phyloP scores from a whole-genome alignment of 2,888 invertebrate genomes.

The Leptinotarsa tumamoca region DNA sequence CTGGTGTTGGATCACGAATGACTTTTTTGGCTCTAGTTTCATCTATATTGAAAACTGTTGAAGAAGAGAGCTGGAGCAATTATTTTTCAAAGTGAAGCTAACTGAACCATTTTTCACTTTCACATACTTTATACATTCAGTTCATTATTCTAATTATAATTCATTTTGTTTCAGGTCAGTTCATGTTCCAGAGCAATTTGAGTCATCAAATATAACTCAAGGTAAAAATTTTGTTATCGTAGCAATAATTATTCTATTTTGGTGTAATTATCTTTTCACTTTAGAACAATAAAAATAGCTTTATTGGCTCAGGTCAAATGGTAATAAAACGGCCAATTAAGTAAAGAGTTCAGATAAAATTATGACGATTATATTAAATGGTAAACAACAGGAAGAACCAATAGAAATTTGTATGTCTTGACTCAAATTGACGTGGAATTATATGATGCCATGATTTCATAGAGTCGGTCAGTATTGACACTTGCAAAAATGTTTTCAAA shows the following conservation, averaged over 20 bases:
- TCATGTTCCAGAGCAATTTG: constrained; percentile 46
- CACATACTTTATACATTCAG: background rate
- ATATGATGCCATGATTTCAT: constrained; percentile 1
- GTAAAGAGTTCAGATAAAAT: constrained; percentile 47
- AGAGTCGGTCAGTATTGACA: background rate
- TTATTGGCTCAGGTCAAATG: constrained; percentile 55
- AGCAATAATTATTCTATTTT: constrained; percentile 36
- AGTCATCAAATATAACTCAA: constrained; percentile 44
- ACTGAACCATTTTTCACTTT: background rate
- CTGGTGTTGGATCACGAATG: too few relatives aligned
- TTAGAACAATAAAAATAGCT: constrained; percentile 42
- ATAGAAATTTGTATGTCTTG: constrained; percentile 60
- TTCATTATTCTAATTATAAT: background rate
- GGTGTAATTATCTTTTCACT: constrained; percentile 32
- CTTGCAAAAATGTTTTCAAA: background rate
- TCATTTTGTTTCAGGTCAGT: constrained; percentile 44
- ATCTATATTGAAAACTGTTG: too few relatives aligned
- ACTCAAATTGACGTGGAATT: constrained; percentile 32
- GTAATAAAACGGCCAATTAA: constrained; percentile 54
- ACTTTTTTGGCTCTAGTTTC: too few relatives aligned
- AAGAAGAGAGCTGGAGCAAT: too few relatives aligned
- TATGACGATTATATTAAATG: constrained; percentile 55
- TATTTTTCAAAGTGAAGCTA: too few relatives aligned
- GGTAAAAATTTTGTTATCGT: constrained; percentile 43
- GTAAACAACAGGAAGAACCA: constrained; percentile 60